Evolutionary conservation across 1,140 invertebrate genomes (phyloP), one percentile per base, ranked within the genome.

Genomic region (Drosophila pseudoobscura): DNA sequence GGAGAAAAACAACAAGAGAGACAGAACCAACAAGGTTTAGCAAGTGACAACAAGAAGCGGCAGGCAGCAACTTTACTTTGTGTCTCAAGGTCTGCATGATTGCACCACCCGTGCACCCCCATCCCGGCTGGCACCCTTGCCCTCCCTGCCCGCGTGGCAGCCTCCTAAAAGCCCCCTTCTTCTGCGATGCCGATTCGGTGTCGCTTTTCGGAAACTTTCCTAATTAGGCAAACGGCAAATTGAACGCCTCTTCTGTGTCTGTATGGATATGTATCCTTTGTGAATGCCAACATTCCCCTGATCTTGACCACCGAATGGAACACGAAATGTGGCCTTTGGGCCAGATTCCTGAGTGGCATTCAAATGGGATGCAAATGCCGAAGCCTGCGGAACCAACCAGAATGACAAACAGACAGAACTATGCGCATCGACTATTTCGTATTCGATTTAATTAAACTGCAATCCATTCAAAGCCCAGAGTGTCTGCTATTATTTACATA

Each of bases 191-290:
- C 80, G 60, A 62, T 74, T 70, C 60, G 51, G 51, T 31, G 65
- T 57, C 45, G 51, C 50, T 62, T 65, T 78, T 70, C 46, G 17
- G 50, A 71, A 83, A 83, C 80, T 83, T 83, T 83, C 53, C 75
- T 71, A 83, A 83, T 83, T 83, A 83, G 71, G 70, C 63, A 79
- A 39, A 55, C 66, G 66, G 51, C n/a, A 50, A 69, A 69, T 57
- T 57, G 57, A 69, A 69, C 69, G 66, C 63, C 44, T 4, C 3
- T 39, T 9, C 35, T 9, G 51, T 51, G 0, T 13, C 35, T 13
- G 35, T 39, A 39, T 13, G 11, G 3, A 8, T 3, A 13, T 39
- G 35, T 39, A 13, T 39, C 11, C 35, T 13, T 39, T 39, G 35
- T 39, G 11, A 13, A 0, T 39, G 35, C 4, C 35, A 39, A 11